phyloP scores from a whole-genome alignment of 1,140 invertebrate species.

The Eumaeus atala region DNA sequence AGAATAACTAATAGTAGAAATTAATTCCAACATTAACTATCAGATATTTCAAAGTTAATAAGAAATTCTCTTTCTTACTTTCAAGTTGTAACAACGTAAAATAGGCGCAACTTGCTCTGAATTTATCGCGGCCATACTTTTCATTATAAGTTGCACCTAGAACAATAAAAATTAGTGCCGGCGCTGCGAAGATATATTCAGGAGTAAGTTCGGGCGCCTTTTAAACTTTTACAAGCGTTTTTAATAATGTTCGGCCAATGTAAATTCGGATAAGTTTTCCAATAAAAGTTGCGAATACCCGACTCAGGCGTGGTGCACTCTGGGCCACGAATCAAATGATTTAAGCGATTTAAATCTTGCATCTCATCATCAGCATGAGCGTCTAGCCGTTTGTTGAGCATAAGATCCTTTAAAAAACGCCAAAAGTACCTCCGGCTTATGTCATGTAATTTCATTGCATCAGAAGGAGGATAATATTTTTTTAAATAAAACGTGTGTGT shows the following conservation, averaged over 20 bases:
- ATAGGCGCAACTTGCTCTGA: background rate
- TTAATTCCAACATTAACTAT: background rate
- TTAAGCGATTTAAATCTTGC: constrained; percentile 17
- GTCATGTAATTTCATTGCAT: no score
- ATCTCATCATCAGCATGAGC: background rate
- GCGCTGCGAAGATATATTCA: constrained; percentile 28
- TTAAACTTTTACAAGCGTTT: constrained; percentile 56
- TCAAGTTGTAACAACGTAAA: no score
- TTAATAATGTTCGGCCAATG: constrained; percentile 65
- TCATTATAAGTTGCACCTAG: constrained; percentile 25
- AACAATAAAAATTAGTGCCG: constrained; percentile 30
- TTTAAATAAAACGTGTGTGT: no score
- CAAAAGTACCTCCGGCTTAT: no score
- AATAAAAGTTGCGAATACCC: constrained; percentile 60
- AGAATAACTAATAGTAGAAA: no score
- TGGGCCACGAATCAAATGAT: constrained; percentile 11
- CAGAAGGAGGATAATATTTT: no score
- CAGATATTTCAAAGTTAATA: constrained; percentile 6
- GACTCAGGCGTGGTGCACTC: background rate
- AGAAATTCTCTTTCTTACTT: background rate
- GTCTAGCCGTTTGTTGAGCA: no score
- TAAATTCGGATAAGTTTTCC: constrained; percentile 67
- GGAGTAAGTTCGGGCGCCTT: constrained; percentile 28
- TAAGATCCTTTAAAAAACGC: no score
- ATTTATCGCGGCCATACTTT: constrained; percentile 22